Percentiles rank a stretch among this genome's conserved stretches.
These are phyloP conservation scores for Lycopodina hypogea DNA, from an alignment of 37 sponge, comb jelly and placozoan genomes.

Conservation along the genomic window DNA sequence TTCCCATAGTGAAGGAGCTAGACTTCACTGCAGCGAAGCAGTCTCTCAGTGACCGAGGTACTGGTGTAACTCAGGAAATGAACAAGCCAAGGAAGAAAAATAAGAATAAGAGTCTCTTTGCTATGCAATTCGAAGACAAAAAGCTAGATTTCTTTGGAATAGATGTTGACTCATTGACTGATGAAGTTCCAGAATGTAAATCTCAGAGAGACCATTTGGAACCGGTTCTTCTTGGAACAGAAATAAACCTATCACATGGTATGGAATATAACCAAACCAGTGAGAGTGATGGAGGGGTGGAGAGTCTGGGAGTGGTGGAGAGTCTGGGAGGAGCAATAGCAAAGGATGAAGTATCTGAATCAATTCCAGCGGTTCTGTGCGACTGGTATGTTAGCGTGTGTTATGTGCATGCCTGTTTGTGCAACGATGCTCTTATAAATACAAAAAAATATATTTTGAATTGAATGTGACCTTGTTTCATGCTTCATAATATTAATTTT, in stretches of 20 bases:
- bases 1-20: conserved; percentile 42
- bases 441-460: not conserved
- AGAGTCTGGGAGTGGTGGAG: not conserved
- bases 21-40: not conserved
- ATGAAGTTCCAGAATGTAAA: not conserved
- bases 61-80: not conserved
- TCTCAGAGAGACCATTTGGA: conserved; percentile 23
- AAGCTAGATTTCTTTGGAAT: conserved; percentile 48
- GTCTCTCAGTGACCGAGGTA: not conserved
- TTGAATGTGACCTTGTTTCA: not conserved
- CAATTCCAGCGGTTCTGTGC: conserved; percentile 24
- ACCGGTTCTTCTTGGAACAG: conserved; percentile 7
- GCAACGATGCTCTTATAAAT: too few relatives aligned
- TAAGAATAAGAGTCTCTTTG: conserved; percentile 69
- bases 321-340: not conserved
- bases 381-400: conserved; percentile 4
- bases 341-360: conserved; percentile 19
- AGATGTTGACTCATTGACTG: not conserved
- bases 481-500: not conserved
- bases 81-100: not conserved
- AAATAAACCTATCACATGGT: not conserved
- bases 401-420: too few relatives aligned
- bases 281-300: not conserved
- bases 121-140: conserved; percentile 47
- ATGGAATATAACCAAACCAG: not conserved